Conservation (phyloP, 2,113 vertebrate species). For the Pseudois nayaur region DNA sequence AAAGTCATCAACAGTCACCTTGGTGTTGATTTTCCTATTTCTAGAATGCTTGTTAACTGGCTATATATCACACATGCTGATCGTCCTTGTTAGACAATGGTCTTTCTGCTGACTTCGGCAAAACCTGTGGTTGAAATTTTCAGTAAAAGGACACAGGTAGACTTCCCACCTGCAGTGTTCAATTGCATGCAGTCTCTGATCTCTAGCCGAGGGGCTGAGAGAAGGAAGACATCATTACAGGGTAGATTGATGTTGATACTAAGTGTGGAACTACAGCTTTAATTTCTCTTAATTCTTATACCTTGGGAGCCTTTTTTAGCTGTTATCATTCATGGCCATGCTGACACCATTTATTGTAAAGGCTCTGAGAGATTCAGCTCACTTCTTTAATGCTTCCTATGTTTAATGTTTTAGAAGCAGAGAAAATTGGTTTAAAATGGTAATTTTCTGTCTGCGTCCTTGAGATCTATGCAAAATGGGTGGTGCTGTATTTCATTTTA, state of each 20-base stretch:
- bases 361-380: conserved; percentile 67
- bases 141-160: background rate
- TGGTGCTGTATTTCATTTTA: conserved; percentile 32
- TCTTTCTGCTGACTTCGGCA: conserved; percentile 4
- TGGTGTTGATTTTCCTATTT: background rate
- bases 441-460: conserved; percentile 70
- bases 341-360: conserved; percentile 60
- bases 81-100: background rate
- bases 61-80: background rate
- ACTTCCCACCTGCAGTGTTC: conserved; percentile 4
- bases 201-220: background rate
- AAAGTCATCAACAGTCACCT: background rate
- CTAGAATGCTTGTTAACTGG: background rate
- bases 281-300: conserved; percentile 65
- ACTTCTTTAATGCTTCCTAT: conserved; percentile 70
- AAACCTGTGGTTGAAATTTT: background rate
- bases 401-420: conserved; percentile 74
- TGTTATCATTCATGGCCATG: conserved; percentile 68
- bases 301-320: background rate
- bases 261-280: conserved; percentile 37
- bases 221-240: background rate
- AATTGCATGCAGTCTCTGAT: background rate
- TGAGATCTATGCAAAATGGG: conserved; percentile 44
- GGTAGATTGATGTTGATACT: background rate
- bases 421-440: conserved; percentile 69